phyloP scores from a whole-genome alignment of 1,140 invertebrate genomes.

The Yoshiicerus persimilis region DNA sequence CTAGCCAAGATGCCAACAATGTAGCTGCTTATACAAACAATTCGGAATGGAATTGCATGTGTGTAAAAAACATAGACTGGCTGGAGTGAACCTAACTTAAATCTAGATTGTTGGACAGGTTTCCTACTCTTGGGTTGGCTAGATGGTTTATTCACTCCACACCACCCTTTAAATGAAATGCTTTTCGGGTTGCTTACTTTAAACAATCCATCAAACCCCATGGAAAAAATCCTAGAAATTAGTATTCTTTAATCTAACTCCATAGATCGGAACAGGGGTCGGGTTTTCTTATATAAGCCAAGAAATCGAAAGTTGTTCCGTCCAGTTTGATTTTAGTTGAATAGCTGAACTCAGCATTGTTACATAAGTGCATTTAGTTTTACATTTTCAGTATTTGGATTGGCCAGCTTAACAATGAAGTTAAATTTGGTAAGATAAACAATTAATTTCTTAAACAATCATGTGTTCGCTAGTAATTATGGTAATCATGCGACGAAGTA shows the following conservation, averaged over 20 bases:
- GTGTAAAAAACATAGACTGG: background rate
- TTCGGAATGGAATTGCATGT: background rate
- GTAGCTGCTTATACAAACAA: background rate
- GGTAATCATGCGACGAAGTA: background rate
- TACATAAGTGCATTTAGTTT: background rate
- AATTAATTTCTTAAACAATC: no score
- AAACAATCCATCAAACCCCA: background rate
- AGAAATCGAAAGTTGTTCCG: constrained; percentile 47
- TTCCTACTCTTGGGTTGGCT: background rate
- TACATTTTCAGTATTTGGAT: background rate
- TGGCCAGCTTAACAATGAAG: background rate
- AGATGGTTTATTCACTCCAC: background rate
- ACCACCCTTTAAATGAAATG: background rate
- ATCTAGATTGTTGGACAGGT: constrained; percentile 16
- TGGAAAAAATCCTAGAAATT: constrained; percentile 11
- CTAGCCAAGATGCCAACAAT: background rate
- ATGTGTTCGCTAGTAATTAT: no score
- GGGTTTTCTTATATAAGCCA: constrained; percentile 41
- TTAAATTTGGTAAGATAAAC: constrained; percentile 25
- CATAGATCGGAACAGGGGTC: constrained; percentile 14
- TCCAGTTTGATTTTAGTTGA: constrained; percentile 30
- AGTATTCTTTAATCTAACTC: background rate
- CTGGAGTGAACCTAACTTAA: background rate
- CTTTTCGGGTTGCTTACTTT: background rate
- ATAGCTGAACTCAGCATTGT: constrained; percentile 16